Conservation (phyloP, 2,797 vertebrate genomes). For the Brachyrhaphis roseni region DNA sequence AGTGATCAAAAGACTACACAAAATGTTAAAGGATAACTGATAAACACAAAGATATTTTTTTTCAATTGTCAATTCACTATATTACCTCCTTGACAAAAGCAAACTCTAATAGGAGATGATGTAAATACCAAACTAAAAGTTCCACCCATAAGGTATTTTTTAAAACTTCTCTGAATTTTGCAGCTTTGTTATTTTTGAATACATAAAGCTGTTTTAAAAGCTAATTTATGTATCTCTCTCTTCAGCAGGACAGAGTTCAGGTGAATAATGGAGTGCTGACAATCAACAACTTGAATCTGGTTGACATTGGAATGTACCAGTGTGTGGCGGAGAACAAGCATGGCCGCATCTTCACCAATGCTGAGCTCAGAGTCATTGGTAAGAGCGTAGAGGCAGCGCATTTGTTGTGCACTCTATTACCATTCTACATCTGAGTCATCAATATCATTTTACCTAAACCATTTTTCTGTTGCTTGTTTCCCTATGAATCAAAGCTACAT, state of each 20-base stretch:
- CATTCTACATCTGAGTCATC: constrained; percentile 10
- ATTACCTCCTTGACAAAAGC: not conserved
- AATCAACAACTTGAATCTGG: constrained; percentile 85
- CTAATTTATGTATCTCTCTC: constrained; percentile 35
- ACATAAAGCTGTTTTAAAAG: constrained; percentile 12
- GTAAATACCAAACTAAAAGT: constrained; percentile 1
- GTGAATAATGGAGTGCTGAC: constrained; percentile 89
- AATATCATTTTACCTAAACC: not conserved
- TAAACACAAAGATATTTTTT: not conserved
- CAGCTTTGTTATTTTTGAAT: constrained; percentile 13
- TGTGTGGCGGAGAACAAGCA: constrained; percentile 94
- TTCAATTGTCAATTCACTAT: not conserved
- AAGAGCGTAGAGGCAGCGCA: constrained; percentile 31
- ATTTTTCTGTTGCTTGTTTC: not conserved
- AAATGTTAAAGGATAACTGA: not conserved
- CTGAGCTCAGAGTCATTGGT: constrained; percentile 92
- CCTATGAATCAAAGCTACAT: not conserved
- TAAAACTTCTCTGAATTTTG: constrained; percentile 15
- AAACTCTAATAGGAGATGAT: not conserved
- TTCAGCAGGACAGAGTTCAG: constrained; percentile 88
- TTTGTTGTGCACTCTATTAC: constrained; percentile 14
- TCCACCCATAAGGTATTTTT: not conserved
- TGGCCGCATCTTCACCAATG: constrained; percentile 87
- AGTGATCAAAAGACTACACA: not conserved
- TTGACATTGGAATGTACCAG: constrained; percentile 95